phyloP scores from a whole-genome alignment of 2,797 vertebrate species.

The Lophura swinhoii region DNA sequence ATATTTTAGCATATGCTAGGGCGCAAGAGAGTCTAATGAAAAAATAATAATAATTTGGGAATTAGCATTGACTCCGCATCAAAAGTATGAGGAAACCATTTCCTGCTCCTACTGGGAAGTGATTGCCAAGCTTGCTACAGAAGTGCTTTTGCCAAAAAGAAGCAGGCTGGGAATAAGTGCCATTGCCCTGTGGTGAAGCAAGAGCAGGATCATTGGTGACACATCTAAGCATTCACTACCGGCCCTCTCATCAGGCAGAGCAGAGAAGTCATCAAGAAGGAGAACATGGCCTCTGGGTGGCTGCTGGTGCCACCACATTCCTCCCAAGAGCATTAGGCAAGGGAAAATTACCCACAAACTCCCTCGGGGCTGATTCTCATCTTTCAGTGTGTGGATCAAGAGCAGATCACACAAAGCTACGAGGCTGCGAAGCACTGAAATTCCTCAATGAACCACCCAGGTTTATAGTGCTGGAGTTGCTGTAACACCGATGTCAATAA shows the following conservation, averaged over 20 bases:
- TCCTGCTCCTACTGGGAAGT: background rate
- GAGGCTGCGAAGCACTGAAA: background rate
- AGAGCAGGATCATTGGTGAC: background rate
- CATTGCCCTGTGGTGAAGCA: rapidly evolving
- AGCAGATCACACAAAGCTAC: background rate
- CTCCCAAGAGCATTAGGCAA: background rate
- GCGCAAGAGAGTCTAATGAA: background rate
- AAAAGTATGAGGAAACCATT: background rate
- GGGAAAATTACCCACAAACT: background rate
- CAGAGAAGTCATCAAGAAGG: background rate
- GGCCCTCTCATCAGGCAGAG: background rate
- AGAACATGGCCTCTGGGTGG: background rate
- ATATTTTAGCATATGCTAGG: background rate
- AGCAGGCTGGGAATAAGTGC: background rate
- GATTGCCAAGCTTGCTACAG: rapidly evolving
- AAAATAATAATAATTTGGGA: background rate
- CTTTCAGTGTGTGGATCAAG: background rate
- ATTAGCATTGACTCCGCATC: background rate
- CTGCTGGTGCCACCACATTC: constrained; percentile 22
- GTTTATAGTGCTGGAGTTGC: constrained; percentile 27
- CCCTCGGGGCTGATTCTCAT: constrained; percentile 41
- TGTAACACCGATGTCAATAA: constrained; percentile 14
- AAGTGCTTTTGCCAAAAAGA: background rate
- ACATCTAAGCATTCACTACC: background rate
- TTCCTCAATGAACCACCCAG: constrained; percentile 57